These are phyloP conservation scores for Anoplopoma fimbria DNA, from an alignment of 2,113 vertebrate genomes.

Conservation along the genomic window DNA sequence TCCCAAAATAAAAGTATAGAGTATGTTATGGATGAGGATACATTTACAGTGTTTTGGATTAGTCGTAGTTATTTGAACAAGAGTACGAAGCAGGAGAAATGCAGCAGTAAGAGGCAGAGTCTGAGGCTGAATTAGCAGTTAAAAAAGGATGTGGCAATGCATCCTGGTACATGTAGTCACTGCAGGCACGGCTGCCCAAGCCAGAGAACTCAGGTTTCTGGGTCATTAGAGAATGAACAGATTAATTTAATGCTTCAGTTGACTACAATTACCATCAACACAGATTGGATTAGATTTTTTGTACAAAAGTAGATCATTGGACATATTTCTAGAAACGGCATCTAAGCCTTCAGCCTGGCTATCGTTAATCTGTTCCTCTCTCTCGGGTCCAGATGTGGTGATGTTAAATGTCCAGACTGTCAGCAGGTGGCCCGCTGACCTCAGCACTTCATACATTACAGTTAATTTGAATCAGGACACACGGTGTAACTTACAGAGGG, in stretches of 20 bases:
- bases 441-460: not conserved
- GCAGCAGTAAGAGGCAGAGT: too few relatives aligned
- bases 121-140: too few relatives aligned
- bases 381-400: slow-evolving; percentile 10
- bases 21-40: too few relatives aligned
- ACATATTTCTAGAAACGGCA: not conserved
- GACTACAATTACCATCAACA: not conserved
- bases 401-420: not conserved
- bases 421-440: not conserved
- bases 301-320: not conserved
- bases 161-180: not conserved
- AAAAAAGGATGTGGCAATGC: not conserved
- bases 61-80: too few relatives aligned
- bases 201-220: not conserved
- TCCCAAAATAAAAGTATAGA: too few relatives aligned
- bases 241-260: not conserved
- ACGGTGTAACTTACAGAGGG: not conserved
- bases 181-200: not conserved
- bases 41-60: too few relatives aligned
- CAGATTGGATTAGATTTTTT: too few relatives aligned
- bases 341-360: not conserved
- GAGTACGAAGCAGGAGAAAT: too few relatives aligned
- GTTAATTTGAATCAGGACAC: not conserved
- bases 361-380: not conserved
- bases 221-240: not conserved